Evolutionary conservation across 2,888 invertebrate species (phyloP), one percentile per base, ranked within the genome.

Genomic region (Theristus sp.): DNA sequence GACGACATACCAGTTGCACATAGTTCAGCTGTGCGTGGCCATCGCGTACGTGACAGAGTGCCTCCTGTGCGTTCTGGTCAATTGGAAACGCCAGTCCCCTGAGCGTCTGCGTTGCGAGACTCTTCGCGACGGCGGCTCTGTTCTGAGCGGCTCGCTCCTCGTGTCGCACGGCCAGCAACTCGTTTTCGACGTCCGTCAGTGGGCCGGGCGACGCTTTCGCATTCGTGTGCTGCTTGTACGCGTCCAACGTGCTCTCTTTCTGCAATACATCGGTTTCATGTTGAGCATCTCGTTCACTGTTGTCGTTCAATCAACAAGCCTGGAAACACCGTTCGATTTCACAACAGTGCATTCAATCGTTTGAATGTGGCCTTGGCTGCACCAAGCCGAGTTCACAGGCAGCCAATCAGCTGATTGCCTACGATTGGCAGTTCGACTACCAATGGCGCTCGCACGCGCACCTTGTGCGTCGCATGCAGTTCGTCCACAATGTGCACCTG

Each of bases 401-500:
- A n/a, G n/a, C n/a, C n/a, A n/a, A n/a, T n/a, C 38, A 17, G 38
- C 38, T 17, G 17, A 17, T 38, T 38, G 17, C 17, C 38, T 13
- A 38, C 38, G 38, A 38, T 13, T 13, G 17, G 38, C 38, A 38
- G 17, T 38, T n/a, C n/a, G n/a, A n/a, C n/a, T n/a, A n/a, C n/a
- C n/a, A n/a, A n/a, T n/a, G n/a, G 17, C 38, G 17, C 17, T 17
- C 38, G 38, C 6, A 13, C 17, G 6, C 38, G 38, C 78, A 86
- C 86, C 76, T 80, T 76, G 30, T 79, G 78, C 22, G 91, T 90
- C 29, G 88, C 90, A 78, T 93, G 93, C 68, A 91, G 77, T 77
- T 98, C 98, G 74, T 93, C 89, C 69, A 86, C 86, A 62, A 98
- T 90, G 69, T 88, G 86, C 0, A 88, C 84, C 3, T 87, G 84